Conservation (phyloP, 2,797 vertebrate genomes). For the Staurois parvus region DNA sequence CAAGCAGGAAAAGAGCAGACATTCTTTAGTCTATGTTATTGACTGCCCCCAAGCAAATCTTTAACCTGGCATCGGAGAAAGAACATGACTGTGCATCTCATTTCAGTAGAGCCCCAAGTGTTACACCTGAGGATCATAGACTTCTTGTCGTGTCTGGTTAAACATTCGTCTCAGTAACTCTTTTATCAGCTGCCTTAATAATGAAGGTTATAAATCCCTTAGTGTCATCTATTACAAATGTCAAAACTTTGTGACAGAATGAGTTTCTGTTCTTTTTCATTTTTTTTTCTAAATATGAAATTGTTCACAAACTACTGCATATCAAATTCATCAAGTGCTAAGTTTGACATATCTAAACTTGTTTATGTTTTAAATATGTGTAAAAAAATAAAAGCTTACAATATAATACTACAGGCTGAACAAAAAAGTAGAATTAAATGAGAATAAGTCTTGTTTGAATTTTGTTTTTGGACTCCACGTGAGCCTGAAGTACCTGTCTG, state of each 20-base stretch:
- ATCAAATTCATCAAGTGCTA: background rate
- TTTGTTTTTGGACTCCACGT: too few species aligned
- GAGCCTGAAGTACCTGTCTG: too few species aligned
- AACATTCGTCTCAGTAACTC: slow-evolving; percentile 57
- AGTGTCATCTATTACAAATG: slow-evolving; percentile 5
- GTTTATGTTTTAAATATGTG: background rate
- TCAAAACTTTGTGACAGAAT: slow-evolving; percentile 3
- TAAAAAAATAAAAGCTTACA: too few species aligned
- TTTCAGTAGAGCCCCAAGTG: slow-evolving; percentile 65
- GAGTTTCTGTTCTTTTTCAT: background rate
- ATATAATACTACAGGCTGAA: too few species aligned
- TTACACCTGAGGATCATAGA: slow-evolving; percentile 72
- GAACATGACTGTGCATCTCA: slow-evolving; percentile 77
- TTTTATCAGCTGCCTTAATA: slow-evolving; percentile 62
- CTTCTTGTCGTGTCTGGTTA: slow-evolving; percentile 51
- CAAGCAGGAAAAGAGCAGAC: slow-evolving; percentile 72
- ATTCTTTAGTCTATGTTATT: slow-evolving; percentile 70
- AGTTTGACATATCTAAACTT: background rate
- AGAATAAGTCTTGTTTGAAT: too few species aligned
- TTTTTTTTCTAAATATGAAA: background rate
- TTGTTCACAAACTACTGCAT: background rate
- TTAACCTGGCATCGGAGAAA: slow-evolving; percentile 71
- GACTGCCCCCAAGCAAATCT: slow-evolving; percentile 76
- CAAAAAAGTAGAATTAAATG: too few species aligned
- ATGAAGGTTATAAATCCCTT: slow-evolving; percentile 59